These are phyloP conservation scores for Rhinopithecus roxellana DNA, from an alignment of 2,113 vertebrate species.

Conservation along the genomic window DNA sequence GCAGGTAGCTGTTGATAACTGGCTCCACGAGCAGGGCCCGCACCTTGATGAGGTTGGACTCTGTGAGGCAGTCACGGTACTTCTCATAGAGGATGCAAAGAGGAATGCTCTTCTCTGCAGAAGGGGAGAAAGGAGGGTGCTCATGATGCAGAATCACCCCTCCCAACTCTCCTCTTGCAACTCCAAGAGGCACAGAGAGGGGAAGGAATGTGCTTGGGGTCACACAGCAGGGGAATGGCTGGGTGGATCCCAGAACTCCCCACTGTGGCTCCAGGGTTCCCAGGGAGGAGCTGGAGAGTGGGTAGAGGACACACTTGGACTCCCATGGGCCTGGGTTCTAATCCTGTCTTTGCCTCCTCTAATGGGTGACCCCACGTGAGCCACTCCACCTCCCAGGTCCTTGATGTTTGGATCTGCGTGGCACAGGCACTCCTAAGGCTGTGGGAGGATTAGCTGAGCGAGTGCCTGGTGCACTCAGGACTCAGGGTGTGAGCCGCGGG, in stretches of 20 bases:
- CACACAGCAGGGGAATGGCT: not conserved
- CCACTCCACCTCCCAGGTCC: not conserved
- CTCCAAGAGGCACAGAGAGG: not conserved
- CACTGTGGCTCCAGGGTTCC: not conserved
- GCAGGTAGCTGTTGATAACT: constrained; percentile 54
- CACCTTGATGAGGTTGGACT: constrained; percentile 93
- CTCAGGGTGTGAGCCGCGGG: not conserved
- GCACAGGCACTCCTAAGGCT: not conserved
- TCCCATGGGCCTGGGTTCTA: not conserved
- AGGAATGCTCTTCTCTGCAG: constrained; percentile 87
- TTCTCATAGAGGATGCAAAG: constrained; percentile 89
- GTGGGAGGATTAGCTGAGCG: too few species aligned
- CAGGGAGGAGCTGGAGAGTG: too few species aligned
- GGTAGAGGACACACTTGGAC: too few species aligned
- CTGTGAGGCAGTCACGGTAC: constrained; percentile 86
- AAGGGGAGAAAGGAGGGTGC: not conserved
- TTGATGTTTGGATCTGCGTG: not conserved
- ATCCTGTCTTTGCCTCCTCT: not conserved
- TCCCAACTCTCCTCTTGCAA: not conserved
- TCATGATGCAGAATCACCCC: fast-evolving
- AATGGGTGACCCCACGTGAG: not conserved
- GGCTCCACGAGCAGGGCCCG: constrained; percentile 87
- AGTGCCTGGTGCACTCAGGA: fast-evolving
- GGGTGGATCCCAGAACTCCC: not conserved
- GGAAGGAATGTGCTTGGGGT: not conserved